Base-by-base conservation (phyloP, 2,888 invertebrate genomes). In the Agriopis leucophaearia region DNA sequence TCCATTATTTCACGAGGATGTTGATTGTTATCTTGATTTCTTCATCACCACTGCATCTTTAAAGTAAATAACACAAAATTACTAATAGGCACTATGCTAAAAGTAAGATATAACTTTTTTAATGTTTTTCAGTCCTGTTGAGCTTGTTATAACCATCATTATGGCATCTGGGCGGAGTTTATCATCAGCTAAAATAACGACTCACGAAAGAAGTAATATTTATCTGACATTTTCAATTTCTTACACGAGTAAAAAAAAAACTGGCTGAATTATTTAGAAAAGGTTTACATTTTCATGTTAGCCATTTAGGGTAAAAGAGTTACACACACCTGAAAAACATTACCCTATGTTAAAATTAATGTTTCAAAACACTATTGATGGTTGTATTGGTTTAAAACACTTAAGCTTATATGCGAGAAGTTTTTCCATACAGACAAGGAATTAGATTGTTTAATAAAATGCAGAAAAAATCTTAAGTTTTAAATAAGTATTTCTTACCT, bases 91-190 rank as follows among this genome's bases (percentile, higher is more conserved):
- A 9, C 15, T 15, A 15, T 15, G 35, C 15, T 5, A 36, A 36
- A 13, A 27, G 13, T 1, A 4, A 40, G 40, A 6, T 16, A 40
- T 10, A 0, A 18, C 13, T 16, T 0, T 40, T 63, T 18, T 5
- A 13, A 54, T 6, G 10, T 56, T 58, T 60, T 42, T 88, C 88
- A 88, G 88, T 83, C 88, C 88, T 88, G 88, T 88, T 88, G 88
- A 88, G 88, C 88, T 88, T 88, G 82, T 85, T 69, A 72, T 70
- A 79, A 81, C 81, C 77, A 56, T 82, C 82, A 81, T 62, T 64
- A 74, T 75, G 68, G 78, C 75, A 75, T 84, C 81, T 78, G 78
- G 81, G 72, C 73, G 71, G 74, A 74, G 71, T 68, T 80, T 81
- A 78, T 82, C 84, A 84, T 84, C 84, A 84, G 78, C 12, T 48